Evolutionary conservation across 92 coral and sea anemone species (phyloP), one percentile per base, ranked within the genome.

Genomic region (Paramuricea clavata): DNA sequence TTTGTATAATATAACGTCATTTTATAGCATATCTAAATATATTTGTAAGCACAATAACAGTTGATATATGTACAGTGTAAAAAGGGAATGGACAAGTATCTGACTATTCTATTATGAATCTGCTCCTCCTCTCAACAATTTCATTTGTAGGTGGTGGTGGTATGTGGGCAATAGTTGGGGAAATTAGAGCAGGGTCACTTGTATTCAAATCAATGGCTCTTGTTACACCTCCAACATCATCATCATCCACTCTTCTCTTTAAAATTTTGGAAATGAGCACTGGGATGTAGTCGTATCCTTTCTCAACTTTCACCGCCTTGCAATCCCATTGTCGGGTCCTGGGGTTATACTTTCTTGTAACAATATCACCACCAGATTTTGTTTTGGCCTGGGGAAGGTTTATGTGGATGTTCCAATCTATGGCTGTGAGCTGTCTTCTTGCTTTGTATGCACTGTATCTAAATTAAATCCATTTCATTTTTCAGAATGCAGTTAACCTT

Each of bases 361-460:
- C 50, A 30, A 41, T 31, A 3, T 34, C 36, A 42, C 86, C 88
- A 0, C 87, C 90, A 11, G 87, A 28, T 33, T 27, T 74, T 3
- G 27, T 62, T 3, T 71, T 79, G 17, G 78, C 76, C 5, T 17
- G 0, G 4, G 89, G 86, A 5, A 26, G 79, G 44, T 90, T 70
- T 3, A 85, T 3, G 69, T 85, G 93, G 56, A 12, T 85, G 26
- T 90, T 90, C 93, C 93, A 90, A 21, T 85, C 93, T 5, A 90
- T 85, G 16, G 90, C 93, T 50, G 84, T 86, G 26, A 85, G 32
- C 72, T 90, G 93, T 56, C 86, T 79, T 23, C 90, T 80, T 21
- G 93, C 90, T 64, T 90, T 90, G 87, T 85, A 90, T 31, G 60
- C 84, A 4, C 39, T 64, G 35, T 89, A 83, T 13, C 92, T 89